phyloP scores from a whole-genome alignment of 2,797 vertebrate genomes.

The Hippopotamyrus pictus region DNA sequence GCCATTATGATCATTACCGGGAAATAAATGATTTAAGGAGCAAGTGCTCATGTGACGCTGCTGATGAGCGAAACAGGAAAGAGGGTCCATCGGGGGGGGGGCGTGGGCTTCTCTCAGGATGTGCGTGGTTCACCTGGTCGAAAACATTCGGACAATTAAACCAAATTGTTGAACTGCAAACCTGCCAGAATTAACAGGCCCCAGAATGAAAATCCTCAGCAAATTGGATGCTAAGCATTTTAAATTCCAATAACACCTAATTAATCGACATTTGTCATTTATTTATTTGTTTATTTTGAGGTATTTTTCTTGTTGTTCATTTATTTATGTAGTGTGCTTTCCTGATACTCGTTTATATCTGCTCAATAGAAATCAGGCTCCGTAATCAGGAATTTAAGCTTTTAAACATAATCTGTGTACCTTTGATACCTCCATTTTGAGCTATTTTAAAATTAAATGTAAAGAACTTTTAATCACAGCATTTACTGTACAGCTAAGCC shows the following conservation, averaged over 20 bases:
- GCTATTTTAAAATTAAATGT: not conserved
- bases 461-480: not conserved
- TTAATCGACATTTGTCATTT: not conserved
- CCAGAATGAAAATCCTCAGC: not conserved
- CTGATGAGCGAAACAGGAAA: not conserved
- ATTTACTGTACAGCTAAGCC: not conserved
- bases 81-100: not conserved
- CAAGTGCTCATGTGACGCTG: not conserved
- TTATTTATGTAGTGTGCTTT: not conserved
- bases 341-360: not conserved
- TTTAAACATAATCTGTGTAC: not conserved
- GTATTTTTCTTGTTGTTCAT: not conserved
- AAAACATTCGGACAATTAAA: not conserved
- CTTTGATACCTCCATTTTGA: not conserved
- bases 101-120: not conserved
- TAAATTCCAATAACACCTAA: not conserved
- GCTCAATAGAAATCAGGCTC: not conserved
- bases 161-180: not conserved
- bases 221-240: not conserved
- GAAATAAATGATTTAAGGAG: not conserved
- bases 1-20: not conserved
- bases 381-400: not conserved
- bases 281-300: not conserved
- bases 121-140: not conserved
- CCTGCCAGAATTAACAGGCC: not conserved